phyloP scores from a whole-genome alignment of 2,797 vertebrate genomes.

The Propithecus deckenii region DNA sequence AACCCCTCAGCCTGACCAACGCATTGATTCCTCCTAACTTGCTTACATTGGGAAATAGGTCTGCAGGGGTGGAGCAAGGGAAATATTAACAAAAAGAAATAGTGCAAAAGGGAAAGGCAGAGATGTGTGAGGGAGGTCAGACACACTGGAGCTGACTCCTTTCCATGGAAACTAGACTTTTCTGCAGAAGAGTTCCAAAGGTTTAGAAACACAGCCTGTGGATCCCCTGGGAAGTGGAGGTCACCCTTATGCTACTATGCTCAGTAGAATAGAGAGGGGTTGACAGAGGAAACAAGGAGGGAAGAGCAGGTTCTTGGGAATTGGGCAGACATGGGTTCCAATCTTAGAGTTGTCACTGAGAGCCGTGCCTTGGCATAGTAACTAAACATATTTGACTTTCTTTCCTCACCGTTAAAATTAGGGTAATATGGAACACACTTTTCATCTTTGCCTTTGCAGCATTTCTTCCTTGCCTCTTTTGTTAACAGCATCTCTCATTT shows the following conservation, averaged over 20 bases:
- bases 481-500: neutral
- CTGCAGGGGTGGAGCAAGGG: neutral
- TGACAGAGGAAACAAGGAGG: neutral
- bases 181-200: neutral
- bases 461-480: neutral
- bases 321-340: neutral
- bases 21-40: neutral
- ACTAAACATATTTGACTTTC: neutral
- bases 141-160: neutral
- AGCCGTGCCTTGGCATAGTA: rapidly evolving
- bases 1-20: neutral
- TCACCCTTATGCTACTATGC: too few relatives aligned
- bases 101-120: neutral
- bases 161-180: neutral
- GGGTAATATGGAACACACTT: neutral
- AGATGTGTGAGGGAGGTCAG: neutral
- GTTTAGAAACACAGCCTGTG: neutral
- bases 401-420: neutral
- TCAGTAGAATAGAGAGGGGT: neutral
- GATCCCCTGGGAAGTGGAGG: neutral
- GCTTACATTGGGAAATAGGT: neutral
- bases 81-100: neutral
- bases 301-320: neutral
- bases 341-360: neutral
- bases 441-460: neutral